These are phyloP conservation scores for Cygnus olor DNA, from an alignment of 2,797 vertebrate species.

Conservation along the genomic window DNA sequence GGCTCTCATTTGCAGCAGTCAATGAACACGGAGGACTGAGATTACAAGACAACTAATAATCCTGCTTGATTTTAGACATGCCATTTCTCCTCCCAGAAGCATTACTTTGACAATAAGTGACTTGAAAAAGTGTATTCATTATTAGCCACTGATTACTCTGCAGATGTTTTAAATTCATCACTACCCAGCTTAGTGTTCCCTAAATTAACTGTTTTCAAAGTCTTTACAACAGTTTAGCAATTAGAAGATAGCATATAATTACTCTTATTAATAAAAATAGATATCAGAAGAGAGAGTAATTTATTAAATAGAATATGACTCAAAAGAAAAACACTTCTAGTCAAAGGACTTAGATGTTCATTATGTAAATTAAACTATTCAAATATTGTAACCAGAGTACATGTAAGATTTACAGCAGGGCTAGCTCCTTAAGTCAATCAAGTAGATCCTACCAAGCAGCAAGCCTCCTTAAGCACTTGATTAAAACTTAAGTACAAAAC, in stretches of 20 bases:
- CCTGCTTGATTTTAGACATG: background rate
- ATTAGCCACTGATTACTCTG: background rate
- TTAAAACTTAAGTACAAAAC: background rate
- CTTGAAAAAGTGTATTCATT: background rate
- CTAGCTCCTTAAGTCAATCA: background rate
- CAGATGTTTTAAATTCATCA: background rate
- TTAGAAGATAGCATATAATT: background rate
- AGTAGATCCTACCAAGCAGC: background rate
- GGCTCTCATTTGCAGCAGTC: background rate
- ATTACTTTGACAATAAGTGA: background rate
- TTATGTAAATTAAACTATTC: slow-evolving; percentile 11
- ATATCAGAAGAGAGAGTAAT: background rate
- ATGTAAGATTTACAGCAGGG: background rate
- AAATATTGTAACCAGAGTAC: background rate
- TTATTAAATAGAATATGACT: background rate
- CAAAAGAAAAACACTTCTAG: background rate
- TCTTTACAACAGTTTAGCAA: background rate
- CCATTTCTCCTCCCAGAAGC: background rate
- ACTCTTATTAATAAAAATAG: slow-evolving; percentile 18
- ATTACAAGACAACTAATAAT: background rate
- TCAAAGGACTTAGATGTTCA: background rate
- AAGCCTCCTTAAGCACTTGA: background rate
- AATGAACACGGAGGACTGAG: background rate
- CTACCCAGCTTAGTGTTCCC: background rate
- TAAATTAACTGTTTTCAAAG: background rate